phyloP scores from a whole-genome alignment of 2,888 invertebrate genomes.

The Drosophila merina region DNA sequence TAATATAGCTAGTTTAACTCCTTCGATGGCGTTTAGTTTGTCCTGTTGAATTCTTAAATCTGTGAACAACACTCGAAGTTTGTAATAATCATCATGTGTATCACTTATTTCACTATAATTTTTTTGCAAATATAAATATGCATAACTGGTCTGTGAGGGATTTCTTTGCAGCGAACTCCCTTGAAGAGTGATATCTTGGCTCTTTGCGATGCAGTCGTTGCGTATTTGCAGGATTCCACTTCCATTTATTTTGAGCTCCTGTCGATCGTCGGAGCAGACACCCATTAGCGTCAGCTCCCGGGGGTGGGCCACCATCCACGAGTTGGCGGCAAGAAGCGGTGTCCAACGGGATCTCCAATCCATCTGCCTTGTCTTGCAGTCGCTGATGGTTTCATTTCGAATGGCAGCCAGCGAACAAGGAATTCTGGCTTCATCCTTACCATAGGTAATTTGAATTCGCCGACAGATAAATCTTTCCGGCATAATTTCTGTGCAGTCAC shows the following conservation, averaged over 20 bases:
- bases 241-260: constrained; percentile 20
- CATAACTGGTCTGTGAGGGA: constrained; percentile 7
- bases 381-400: neutral
- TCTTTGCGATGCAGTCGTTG: constrained; percentile 21
- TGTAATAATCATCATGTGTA: neutral
- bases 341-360: constrained; percentile 8
- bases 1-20: constrained; percentile 1
- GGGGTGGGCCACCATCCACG: constrained; percentile 27
- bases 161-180: constrained; percentile 6
- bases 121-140: neutral
- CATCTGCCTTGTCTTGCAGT: neutral
- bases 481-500: constrained; percentile 15
- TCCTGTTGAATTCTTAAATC: constrained; percentile 2
- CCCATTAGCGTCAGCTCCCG: constrained; percentile 9
- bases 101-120: neutral
- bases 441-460: constrained; percentile 10
- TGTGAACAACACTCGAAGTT: neutral
- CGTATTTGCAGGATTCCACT: constrained; percentile 22
- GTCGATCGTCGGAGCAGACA: constrained; percentile 26
- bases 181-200: constrained; percentile 3
- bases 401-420: constrained; percentile 21
- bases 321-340: constrained; percentile 23
- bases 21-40: neutral
- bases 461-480: constrained; percentile 11
- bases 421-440: neutral